A percentile compares a stretch with the other conserved stretches of the same genome.
phyloP scores from a whole-genome alignment of 2,797 vertebrate species.

The Microctenopoma steveboyesi region DNA sequence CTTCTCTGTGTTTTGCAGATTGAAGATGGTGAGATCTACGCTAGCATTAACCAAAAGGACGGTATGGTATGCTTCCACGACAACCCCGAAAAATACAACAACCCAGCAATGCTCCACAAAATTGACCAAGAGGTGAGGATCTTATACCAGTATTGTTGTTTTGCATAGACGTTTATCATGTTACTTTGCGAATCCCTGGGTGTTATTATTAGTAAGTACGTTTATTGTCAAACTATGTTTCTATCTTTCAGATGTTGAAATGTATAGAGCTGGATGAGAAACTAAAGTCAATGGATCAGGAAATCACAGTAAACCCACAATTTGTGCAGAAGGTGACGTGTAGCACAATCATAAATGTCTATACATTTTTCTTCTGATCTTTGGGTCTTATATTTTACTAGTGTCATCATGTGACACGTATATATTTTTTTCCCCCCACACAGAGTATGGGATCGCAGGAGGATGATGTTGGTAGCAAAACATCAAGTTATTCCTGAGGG shows the following conservation, averaged over 20 bases:
- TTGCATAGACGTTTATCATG: neutral
- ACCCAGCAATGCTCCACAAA: conserved; percentile 99
- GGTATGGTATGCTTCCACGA: conserved; percentile 99
- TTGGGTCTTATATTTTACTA: no score
- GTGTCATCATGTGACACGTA: neutral
- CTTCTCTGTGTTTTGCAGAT: conserved; percentile 81
- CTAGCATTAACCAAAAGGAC: conserved; percentile 99
- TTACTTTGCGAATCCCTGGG: neutral
- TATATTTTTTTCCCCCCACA: neutral
- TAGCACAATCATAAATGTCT: neutral
- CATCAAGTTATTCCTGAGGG: conserved; percentile 98
- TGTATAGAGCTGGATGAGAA: conserved; percentile 99
- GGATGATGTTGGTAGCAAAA: conserved; percentile 99
- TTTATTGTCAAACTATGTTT: neutral
- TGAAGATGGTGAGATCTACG: conserved; percentile 99
- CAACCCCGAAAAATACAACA: conserved; percentile 99
- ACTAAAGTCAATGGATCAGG: conserved; percentile 99
- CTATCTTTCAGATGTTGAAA: conserved; percentile 92
- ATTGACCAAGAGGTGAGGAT: conserved; percentile 96
- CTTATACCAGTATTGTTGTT: neutral
- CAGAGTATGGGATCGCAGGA: conserved; percentile 99
- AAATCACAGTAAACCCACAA: conserved; percentile 99
- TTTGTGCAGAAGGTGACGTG: conserved; percentile 96
- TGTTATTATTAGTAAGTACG: neutral
- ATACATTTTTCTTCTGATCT: neutral